A percentile compares a stretch with the other conserved stretches of the same genome.
phyloP scores from a whole-genome alignment of 2,113 vertebrate species.

The Synchiropus splendidus region DNA sequence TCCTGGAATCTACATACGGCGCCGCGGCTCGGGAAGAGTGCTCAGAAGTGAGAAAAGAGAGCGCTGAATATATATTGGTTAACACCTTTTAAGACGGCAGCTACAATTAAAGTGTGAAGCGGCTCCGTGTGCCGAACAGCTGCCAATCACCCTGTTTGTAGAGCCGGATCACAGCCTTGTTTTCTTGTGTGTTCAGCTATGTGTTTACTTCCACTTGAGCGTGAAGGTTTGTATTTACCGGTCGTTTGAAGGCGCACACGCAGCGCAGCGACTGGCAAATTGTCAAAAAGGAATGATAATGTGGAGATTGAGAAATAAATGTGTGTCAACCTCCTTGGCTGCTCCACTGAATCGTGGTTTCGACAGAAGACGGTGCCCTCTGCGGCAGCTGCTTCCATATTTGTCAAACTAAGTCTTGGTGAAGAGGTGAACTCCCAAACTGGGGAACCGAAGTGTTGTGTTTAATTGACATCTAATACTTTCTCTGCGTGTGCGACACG shows the following conservation, averaged over 20 bases:
- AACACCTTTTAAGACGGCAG: conserved; percentile 55
- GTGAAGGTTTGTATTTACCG: conserved; percentile 45
- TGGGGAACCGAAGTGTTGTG: conserved; percentile 3
- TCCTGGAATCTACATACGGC: conserved; percentile 43
- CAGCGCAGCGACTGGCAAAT: conserved; percentile 54
- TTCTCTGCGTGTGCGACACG: conserved; percentile 24
- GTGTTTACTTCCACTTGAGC: conserved; percentile 51
- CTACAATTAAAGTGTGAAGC: conserved; percentile 58
- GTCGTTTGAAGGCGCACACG: conserved; percentile 49
- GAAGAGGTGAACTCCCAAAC: too few relatives aligned
- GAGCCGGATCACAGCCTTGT: conserved; percentile 53
- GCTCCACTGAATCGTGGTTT: background rate
- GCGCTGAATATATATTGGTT: conserved; percentile 72
- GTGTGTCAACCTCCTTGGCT: conserved; percentile 8
- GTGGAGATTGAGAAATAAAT: conserved; percentile 21
- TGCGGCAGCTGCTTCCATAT: too few relatives aligned
- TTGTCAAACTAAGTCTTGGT: too few relatives aligned
- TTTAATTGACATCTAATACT: conserved; percentile 30
- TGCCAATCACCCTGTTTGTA: conserved; percentile 61
- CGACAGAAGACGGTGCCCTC: too few relatives aligned
- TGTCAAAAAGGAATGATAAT: conserved; percentile 28
- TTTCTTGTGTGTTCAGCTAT: conserved; percentile 42
- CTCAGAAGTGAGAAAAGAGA: conserved; percentile 64
- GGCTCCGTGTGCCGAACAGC: conserved; percentile 48
- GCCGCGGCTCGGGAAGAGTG: conserved; percentile 52